These are phyloP conservation scores for Melanotaenia boesemani DNA, from an alignment of 2,797 vertebrate species.

Conservation along the genomic window DNA sequence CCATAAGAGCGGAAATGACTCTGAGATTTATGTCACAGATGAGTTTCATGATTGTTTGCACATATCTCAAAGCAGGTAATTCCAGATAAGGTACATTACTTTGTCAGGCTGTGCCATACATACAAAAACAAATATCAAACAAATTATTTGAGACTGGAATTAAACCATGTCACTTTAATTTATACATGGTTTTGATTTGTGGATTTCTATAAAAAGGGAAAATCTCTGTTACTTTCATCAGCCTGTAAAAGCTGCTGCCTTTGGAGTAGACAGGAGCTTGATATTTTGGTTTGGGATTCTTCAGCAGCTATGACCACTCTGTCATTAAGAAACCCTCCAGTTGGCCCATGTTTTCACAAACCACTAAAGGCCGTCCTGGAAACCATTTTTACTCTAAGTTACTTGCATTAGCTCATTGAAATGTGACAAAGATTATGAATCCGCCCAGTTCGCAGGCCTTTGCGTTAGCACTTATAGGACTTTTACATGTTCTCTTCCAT, in stretches of 20 bases:
- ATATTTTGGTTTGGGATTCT: slow-evolving; percentile 6
- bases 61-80: neutral
- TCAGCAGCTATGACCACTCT: neutral
- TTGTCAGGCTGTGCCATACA: neutral
- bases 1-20: no score
- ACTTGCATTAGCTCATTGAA: neutral
- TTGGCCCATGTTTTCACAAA: slow-evolving; percentile 13
- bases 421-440: neutral
- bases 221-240: neutral
- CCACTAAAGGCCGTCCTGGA: neutral
- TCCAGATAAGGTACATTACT: neutral
- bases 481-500: neutral
- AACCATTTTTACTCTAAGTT: neutral
- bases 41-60: neutral
- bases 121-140: neutral
- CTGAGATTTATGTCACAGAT: neutral
- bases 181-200: neutral
- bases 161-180: neutral
- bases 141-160: neutral
- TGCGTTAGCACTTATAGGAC: neutral
- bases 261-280: slow-evolving; percentile 3
- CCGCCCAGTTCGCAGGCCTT: neutral
- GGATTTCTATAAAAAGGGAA: neutral
- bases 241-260: neutral
- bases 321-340: slow-evolving; percentile 1